Base-by-base conservation (phyloP, 2,113 vertebrate species). In the Corythornis cristatus region DNA sequence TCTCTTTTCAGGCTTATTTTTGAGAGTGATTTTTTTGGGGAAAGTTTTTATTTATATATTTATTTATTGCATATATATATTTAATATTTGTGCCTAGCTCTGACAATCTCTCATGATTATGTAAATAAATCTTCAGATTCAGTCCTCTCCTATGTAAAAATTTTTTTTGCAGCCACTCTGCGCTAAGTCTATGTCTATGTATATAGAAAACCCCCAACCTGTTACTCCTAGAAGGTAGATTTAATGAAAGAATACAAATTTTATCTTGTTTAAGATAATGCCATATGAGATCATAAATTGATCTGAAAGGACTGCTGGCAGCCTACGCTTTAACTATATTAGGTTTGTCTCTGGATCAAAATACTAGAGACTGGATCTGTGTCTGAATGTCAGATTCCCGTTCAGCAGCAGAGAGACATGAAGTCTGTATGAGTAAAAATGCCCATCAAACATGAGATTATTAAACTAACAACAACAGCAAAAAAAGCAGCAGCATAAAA, bases 271-370 rank as follows among this genome's bases (percentile, higher is more conserved):
- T 68, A 37, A 43, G 21, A 50, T 67, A 86, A 82, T 57, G 40
- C 7, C 53, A 31, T 40, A 43, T 54, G 50, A 75, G 76, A 62
- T 85, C 37, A 88, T n/a, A 78, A 68, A 93, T 56, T 91, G 73
- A 67, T 82, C 58, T 88, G 85, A 84, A 86, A 91, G 25, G 25
- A n/a, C 51, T 81, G 17, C 62, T 93, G 75, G 85, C 80, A 89
- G 48, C 13, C 37, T 57, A 0, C 28, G 92, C 5, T 83, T 94
- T 65, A 67, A 53, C 48, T 80, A 2, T 65, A 77, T 83, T 79
- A 72, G 33, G 14, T 83, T 91, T 97, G 88, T 93, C 42, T 96
- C 65, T 73, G 91, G 43, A 85, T 87, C 60, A 92, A 89, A 95
- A 93, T 62, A 12, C 58, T 83, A 75, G n/a, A 65, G 72, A 19